These are phyloP conservation scores for Saccostrea echinata DNA, from an alignment of 1,140 invertebrate genomes.

Conservation along the genomic window DNA sequence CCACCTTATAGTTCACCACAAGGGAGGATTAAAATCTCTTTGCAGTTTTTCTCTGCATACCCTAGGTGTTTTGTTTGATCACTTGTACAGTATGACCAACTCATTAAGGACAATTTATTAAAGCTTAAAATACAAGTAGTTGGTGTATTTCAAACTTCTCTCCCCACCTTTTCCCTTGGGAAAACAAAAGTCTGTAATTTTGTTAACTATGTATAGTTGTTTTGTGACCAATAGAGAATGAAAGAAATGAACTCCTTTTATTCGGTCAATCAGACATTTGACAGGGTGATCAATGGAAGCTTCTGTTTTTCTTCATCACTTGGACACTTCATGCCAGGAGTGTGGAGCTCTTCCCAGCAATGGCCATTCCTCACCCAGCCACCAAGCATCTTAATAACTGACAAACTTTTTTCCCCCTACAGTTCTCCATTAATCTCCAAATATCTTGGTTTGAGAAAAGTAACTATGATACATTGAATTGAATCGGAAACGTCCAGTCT, in stretches of 20 bases:
- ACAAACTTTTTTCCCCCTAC: background rate
- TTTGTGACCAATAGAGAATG: background rate
- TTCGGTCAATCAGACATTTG: background rate
- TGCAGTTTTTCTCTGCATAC: background rate
- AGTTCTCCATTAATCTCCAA: constrained; percentile 6
- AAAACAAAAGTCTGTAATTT: too few relatives aligned
- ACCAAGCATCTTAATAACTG: background rate
- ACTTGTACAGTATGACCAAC: background rate
- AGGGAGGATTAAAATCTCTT: background rate
- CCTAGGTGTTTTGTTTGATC: background rate
- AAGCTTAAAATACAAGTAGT: background rate
- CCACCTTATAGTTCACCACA: background rate
- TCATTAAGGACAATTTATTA: too few relatives aligned
- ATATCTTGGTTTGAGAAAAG: background rate
- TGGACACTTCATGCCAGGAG: background rate
- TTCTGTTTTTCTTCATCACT: constrained; percentile 32
- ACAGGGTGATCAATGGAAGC: background rate
- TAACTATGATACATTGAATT: background rate
- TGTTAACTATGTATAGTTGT: too few relatives aligned
- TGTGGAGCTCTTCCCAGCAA: background rate
- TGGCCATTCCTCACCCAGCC: constrained; percentile 4
- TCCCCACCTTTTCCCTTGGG: background rate
- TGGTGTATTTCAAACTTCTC: background rate
- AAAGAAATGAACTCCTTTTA: background rate
- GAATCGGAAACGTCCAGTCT: background rate